Evolutionary conservation across 2,113 vertebrate genomes (phyloP), one percentile per base, ranked within the genome.

Genomic region (Clarias batrachus): DNA sequence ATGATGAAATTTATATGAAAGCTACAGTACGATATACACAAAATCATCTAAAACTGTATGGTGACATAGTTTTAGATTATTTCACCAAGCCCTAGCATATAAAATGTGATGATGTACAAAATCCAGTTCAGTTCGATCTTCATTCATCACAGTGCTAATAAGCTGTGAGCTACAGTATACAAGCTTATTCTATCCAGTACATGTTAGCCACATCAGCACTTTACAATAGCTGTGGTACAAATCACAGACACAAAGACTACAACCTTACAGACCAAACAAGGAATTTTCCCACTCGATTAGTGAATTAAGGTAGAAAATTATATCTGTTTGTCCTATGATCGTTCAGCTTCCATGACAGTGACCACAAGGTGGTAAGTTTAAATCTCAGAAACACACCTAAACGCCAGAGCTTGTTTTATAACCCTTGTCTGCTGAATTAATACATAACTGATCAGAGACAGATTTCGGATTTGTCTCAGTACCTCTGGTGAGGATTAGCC

Each of bases 401-500:
- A 73, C 33, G 8, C 3, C 48, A 48, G 16, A 3, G 5, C 71
- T 10, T 21, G 30, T 52, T 41, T 3, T 5, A 48, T 41, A 74
- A 74, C 33, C 23, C 41, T 76, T 12, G 23, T 23, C 37, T 77
- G 25, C 37, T 76, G 48, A 73, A 73, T 54, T 27, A 17, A 57
- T 7, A 65, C 25, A 57, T 17, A 65, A 62, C 59, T 23, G 37
- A 59, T 85, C n/a, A 41, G 48, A 37, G 56, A 3, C 37, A 30
- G 89, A 79, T 33, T 41, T 48, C 25, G 79, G 90, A 90, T 87
- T 77, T 52, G 57, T 54, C 14, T 56, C 73, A 54, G 27, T 25
- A 30, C 68, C 56, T 59, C 62, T 12, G 25, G 76, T 30, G 17
- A 5, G 74, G 90, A 93, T 92, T 90, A 78, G 13, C 74, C 25